A percentile compares a stretch with the other conserved stretches of the same genome.
These are phyloP conservation scores for Momotus momota DNA, from an alignment of 2,797 vertebrate genomes.

Conservation along the genomic window DNA sequence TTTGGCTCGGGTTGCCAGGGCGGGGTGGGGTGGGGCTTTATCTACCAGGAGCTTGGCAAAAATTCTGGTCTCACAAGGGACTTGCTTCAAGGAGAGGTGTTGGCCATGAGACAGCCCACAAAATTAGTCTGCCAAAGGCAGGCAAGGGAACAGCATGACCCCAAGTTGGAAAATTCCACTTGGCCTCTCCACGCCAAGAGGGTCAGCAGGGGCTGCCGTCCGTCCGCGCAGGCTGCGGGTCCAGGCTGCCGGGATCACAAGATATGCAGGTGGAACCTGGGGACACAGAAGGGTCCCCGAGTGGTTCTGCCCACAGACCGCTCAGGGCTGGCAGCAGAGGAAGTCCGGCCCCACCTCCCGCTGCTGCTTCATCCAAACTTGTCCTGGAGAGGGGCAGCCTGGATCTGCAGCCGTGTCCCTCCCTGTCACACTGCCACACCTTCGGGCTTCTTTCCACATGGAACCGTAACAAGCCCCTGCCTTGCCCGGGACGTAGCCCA, in stretches of 20 bases:
- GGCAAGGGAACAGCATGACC: not conserved
- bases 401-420: not conserved
- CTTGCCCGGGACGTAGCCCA: not conserved
- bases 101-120: not conserved
- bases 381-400: not conserved
- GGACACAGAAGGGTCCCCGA: not conserved
- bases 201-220: not conserved
- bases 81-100: not conserved
- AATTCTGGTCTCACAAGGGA: not conserved
- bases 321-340: not conserved
- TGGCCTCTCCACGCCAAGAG: not conserved
- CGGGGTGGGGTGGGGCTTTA: not conserved
- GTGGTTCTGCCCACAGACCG: not conserved
- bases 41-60: not conserved
- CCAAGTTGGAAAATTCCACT: constrained; percentile 58
- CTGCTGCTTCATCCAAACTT: not conserved
- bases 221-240: not conserved
- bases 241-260: not conserved
- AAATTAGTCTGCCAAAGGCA: not conserved
- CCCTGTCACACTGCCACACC: not conserved
- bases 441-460: not conserved
- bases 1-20: not conserved
- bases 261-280: not conserved
- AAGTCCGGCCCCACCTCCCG: not conserved
- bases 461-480: not conserved